Base-by-base conservation (phyloP, 2,113 vertebrate species). In the Serilophus lunatus region DNA sequence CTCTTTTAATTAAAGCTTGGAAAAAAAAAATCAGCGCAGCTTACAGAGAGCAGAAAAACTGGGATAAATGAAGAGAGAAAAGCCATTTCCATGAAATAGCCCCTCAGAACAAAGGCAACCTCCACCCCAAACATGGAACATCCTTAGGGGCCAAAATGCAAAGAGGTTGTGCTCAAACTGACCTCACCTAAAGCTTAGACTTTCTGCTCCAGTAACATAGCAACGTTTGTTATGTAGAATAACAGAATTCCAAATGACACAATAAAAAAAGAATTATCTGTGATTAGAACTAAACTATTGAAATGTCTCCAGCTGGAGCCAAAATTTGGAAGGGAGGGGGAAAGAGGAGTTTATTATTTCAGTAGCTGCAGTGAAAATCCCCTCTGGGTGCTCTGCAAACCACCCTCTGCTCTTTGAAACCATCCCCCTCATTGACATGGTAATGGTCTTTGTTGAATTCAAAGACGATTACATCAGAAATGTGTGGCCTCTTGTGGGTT, bases 381-480 rank as follows among this genome's bases (percentile, higher is more conserved):
- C 97, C 97, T 97, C 97, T 96, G 97, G 98, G 97, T 97, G 94
- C 97, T 97, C 94, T 89, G 93, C 93, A 90, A 97, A 97, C 92
- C 96, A 72, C 96, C 93, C 95, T 31, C 75, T 72, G 91, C 90
- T 97, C 92, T 93, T 89, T 96, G 96, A 96, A 96, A 96, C 95
- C 95, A 96, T 92, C 96, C 97, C 97, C 97, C 95, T 96, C 97
- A 94, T 90, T 97, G 97, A 97, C 97, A 96, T 64, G 97, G 96
- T 97, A 98, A 98, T 98, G 96, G 97, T 96, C 97, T 98, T 98
- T 98, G 97, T 98, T 98, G 98, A 97, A 98, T 98, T 98, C 98
- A 98, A 98, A 98, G 98, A 98, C 98, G 97, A 98, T 98, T 98
- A 98, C 97, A 98, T 98, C 98, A 98, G 97, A 98, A 97, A 96